Conservation (phyloP, 2,797 vertebrate genomes). For the Falco rusticolus region DNA sequence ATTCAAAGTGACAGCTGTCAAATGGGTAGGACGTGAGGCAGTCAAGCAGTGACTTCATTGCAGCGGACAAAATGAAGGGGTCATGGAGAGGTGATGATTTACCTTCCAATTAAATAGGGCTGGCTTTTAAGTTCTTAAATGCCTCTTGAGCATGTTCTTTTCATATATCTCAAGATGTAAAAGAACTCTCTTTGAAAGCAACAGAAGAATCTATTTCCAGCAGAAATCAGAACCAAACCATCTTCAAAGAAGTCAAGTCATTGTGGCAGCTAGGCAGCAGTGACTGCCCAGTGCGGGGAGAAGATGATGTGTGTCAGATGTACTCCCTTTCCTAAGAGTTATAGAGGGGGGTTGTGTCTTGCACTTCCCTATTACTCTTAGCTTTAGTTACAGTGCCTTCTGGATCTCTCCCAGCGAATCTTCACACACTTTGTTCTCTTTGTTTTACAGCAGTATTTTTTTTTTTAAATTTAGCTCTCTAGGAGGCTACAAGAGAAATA, state of each 20-base stretch:
- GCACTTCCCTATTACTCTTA: neutral
- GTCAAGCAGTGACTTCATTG: neutral
- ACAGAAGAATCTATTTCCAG: neutral
- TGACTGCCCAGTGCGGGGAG: neutral
- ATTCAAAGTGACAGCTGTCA: conserved; percentile 64
- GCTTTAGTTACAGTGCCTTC: neutral
- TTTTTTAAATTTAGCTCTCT: neutral
- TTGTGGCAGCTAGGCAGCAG: neutral
- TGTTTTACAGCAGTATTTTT: neutral
- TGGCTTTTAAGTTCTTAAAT: neutral
- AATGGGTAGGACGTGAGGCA: neutral
- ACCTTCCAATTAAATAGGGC: neutral
- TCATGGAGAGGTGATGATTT: neutral
- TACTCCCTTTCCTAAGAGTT: neutral
- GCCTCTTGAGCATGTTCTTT: neutral
- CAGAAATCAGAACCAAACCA: neutral
- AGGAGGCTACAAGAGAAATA: neutral
- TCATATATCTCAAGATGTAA: neutral
- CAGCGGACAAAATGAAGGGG: conserved; percentile 13
- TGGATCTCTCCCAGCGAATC: neutral
- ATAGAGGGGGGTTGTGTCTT: neutral
- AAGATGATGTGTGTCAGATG: neutral
- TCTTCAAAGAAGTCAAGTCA: neutral
- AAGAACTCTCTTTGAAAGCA: neutral
- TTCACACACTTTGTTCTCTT: neutral